phyloP scores from a whole-genome alignment of 2,797 vertebrate species.

The Tenualosa ilisha region DNA sequence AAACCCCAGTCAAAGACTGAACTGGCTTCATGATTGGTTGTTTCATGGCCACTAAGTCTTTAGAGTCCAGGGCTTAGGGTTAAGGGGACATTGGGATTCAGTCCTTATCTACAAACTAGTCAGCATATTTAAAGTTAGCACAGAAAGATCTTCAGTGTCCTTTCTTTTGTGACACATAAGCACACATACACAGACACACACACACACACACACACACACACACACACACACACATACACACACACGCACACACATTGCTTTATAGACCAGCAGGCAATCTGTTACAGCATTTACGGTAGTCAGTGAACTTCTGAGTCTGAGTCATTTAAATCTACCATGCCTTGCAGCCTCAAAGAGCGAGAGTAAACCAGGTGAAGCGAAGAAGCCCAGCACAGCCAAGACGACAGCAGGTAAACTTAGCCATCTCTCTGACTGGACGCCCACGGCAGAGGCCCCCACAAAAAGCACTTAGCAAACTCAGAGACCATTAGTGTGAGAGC shows the following conservation, averaged over 20 bases:
- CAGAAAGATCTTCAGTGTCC: neutral
- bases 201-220: neutral
- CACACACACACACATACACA: neutral
- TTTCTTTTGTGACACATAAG: neutral
- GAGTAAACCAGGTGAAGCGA: constrained; percentile 77
- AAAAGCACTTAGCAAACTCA: neutral
- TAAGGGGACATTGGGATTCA: no score
- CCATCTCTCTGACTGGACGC: neutral
- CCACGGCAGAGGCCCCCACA: neutral
- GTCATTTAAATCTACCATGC: neutral
- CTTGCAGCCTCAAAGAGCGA: constrained; percentile 82
- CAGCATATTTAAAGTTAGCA: neutral
- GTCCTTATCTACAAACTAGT: no score
- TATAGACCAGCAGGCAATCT: neutral
- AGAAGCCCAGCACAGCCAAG: constrained; percentile 78
- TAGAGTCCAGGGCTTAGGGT: no score
- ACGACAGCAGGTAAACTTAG: constrained; percentile 76
- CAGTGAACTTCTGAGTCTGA: neutral
- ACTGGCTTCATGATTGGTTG: no score
- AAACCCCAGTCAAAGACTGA: no score
- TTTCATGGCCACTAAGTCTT: no score
- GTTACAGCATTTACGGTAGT: neutral
- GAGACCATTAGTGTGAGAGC: constrained; percentile 14
- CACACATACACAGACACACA: neutral
- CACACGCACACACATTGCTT: neutral